A percentile compares a stretch with the other conserved stretches of the same genome.
These are phyloP conservation scores for Cepphus grylle DNA, from an alignment of 2,113 vertebrate genomes.

Conservation along the genomic window DNA sequence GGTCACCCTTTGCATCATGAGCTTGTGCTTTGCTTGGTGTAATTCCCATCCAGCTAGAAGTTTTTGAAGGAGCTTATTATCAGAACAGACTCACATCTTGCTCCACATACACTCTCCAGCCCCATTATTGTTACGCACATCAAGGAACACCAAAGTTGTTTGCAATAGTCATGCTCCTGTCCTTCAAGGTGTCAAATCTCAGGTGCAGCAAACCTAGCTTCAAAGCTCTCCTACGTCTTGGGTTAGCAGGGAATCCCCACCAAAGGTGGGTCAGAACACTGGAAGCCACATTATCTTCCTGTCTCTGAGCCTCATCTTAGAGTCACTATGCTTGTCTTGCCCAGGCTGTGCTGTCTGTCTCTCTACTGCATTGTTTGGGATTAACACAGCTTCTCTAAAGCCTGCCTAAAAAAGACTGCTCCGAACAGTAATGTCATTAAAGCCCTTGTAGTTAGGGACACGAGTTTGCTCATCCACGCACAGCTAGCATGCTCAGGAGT, in stretches of 20 bases:
- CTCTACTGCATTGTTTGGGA: background rate
- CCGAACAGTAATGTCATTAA: background rate
- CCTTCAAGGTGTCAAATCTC: background rate
- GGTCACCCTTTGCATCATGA: background rate
- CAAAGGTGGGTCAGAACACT: background rate
- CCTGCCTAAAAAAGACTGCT: background rate
- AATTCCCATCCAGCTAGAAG: background rate
- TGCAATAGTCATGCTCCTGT: background rate
- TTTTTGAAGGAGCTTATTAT: background rate
- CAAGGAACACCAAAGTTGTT: background rate
- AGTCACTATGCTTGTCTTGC: background rate
- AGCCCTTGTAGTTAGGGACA: background rate
- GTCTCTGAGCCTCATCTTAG: background rate
- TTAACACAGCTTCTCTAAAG: background rate
- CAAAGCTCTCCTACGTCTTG: background rate
- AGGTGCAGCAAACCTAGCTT: background rate
- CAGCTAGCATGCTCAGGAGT: background rate
- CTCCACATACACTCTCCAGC: background rate
- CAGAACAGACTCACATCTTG: background rate
- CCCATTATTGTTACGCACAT: accelerated
- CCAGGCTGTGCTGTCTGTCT: background rate
- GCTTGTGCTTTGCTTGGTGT: background rate
- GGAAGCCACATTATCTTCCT: background rate
- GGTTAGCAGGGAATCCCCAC: background rate
- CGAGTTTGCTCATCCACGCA: background rate